Percentiles rank a stretch among this genome's conserved stretches.
Conservation (phyloP, 2,113 vertebrate genomes). For the Phyllostomus hastatus region DNA sequence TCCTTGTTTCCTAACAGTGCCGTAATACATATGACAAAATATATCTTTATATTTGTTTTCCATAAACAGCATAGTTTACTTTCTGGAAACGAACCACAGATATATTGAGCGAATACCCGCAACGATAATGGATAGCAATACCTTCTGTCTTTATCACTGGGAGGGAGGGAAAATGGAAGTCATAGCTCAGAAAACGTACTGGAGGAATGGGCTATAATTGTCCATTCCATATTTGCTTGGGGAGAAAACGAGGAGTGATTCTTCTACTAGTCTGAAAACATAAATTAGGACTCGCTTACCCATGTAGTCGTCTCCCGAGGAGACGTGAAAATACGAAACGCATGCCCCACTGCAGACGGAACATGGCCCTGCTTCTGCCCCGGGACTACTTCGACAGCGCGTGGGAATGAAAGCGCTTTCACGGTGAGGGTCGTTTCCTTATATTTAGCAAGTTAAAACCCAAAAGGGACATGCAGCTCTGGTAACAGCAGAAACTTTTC, state of each 20-base stretch:
- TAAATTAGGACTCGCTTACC: slow-evolving; percentile 53
- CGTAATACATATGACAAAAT: slow-evolving; percentile 62
- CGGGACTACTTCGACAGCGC: not conserved
- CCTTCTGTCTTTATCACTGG: slow-evolving; percentile 69
- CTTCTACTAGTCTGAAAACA: slow-evolving; percentile 59
- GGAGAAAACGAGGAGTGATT: slow-evolving; percentile 55
- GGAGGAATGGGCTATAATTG: slow-evolving; percentile 60
- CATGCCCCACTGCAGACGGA: not conserved
- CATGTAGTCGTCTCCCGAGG: slow-evolving; percentile 40
- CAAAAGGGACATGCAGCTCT: slow-evolving; percentile 10
- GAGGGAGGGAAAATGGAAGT: slow-evolving; percentile 57
- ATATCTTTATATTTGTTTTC: slow-evolving; percentile 70
- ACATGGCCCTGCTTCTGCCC: not conserved
- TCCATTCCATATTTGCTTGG: slow-evolving; percentile 68
- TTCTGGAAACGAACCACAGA: slow-evolving; percentile 56
- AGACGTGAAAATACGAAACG: not conserved
- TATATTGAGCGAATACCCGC: slow-evolving; percentile 58
- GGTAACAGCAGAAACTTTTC: slow-evolving; percentile 38
- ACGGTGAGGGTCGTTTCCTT: not conserved
- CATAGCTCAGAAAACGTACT: slow-evolving; percentile 31
- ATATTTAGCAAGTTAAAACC: slow-evolving; percentile 29
- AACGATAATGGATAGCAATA: slow-evolving; percentile 48
- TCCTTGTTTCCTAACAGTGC: slow-evolving; percentile 64
- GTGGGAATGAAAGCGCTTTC: slow-evolving; percentile 22
- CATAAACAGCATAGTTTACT: slow-evolving; percentile 59